Conservation (phyloP, 2,797 vertebrate genomes). For the Danionella dracula region DNA sequence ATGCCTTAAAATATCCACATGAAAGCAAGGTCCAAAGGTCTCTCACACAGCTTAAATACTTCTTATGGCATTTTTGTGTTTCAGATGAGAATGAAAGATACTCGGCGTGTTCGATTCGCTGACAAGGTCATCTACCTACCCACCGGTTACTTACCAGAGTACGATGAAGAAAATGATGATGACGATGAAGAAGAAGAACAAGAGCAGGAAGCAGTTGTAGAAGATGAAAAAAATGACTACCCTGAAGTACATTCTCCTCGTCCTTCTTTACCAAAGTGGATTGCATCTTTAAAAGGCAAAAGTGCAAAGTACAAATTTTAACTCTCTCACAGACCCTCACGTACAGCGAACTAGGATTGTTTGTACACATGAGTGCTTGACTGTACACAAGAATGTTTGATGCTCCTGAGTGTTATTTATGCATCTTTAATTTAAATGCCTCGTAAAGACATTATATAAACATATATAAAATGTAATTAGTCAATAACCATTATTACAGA, state of each 20-base stretch:
- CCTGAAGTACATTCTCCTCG: slow-evolving; percentile 41
- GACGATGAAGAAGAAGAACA: not conserved
- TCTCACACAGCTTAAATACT: too few relatives aligned
- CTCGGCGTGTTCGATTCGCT: slow-evolving; percentile 61
- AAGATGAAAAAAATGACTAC: slow-evolving; percentile 10
- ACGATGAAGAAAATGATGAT: not conserved
- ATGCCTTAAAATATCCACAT: too few relatives aligned
- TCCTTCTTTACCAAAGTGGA: slow-evolving; percentile 59
- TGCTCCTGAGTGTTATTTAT: too few relatives aligned
- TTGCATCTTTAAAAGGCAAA: slow-evolving; percentile 61
- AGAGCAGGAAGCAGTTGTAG: not conserved
- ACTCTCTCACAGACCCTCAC: too few relatives aligned
- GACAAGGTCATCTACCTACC: slow-evolving; percentile 56
- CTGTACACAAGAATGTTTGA: too few relatives aligned
- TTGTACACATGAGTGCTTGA: not conserved
- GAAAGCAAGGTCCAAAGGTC: too few relatives aligned
- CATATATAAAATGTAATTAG: too few relatives aligned
- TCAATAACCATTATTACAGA: too few relatives aligned
- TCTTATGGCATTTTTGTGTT: not conserved
- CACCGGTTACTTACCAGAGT: slow-evolving; percentile 30
- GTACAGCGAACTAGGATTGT: too few relatives aligned
- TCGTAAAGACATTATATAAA: too few relatives aligned
- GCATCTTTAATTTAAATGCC: too few relatives aligned
- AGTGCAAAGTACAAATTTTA: slow-evolving; percentile 43
- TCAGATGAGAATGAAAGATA: slow-evolving; percentile 66